These are phyloP conservation scores for Ochropacha duplaris DNA, from an alignment of 2,888 invertebrate species.

Conservation along the genomic window DNA sequence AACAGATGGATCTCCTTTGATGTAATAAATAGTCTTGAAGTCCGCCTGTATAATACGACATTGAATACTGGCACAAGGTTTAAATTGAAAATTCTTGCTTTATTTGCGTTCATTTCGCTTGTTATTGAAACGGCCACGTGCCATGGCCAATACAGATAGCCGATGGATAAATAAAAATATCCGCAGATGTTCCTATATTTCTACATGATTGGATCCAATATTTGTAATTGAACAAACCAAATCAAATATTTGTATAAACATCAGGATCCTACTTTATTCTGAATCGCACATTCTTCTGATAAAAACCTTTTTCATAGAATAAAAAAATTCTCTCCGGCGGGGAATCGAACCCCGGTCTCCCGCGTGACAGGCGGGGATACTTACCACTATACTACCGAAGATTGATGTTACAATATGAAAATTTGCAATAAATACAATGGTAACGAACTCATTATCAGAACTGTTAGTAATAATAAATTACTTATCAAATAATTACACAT, in stretches of 20 bases:
- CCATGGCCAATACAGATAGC: not conserved
- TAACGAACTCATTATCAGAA: not conserved
- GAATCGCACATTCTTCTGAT: too few relatives aligned
- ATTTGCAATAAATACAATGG: not conserved
- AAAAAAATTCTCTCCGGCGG: slow-evolving; percentile 60
- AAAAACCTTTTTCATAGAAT: too few relatives aligned
- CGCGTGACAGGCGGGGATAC: slow-evolving; percentile 82
- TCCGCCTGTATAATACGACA: not conserved
- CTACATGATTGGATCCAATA: not conserved
- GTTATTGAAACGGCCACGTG: not conserved
- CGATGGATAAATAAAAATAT: not conserved
- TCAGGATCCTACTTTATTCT: too few relatives aligned
- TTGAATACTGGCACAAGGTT: not conserved
- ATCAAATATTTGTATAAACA: not conserved
- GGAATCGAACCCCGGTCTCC: slow-evolving; percentile 82
- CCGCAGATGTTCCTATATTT: not conserved
- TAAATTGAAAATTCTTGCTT: not conserved
- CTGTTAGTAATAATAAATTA: not conserved
- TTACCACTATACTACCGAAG: slow-evolving; percentile 80
- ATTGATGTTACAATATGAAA: slow-evolving; percentile 14
- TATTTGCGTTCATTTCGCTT: not conserved
- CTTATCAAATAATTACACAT: too few relatives aligned
- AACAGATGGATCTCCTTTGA: not conserved
- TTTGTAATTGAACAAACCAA: not conserved
- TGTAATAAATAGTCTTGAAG: not conserved